Evolutionary conservation across 2,113 vertebrate species (phyloP).

Genomic region (Clarias batrachus): DNA sequence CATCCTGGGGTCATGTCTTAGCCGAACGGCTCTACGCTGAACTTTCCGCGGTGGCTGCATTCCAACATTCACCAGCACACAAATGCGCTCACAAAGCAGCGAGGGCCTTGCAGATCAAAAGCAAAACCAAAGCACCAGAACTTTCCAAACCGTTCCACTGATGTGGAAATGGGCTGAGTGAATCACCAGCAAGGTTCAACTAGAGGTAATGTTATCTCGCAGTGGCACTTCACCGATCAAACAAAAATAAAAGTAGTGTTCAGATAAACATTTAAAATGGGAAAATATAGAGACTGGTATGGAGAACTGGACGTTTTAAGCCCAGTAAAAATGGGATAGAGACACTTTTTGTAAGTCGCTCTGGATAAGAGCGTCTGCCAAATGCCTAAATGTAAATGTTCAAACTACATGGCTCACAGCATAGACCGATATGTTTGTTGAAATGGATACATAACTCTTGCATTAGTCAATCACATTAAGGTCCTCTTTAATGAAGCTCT

Average conservation of each 20-base stretch:
- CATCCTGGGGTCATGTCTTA: background rate
- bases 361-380: too few species aligned
- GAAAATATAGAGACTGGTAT: background rate
- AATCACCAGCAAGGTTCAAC: slow-evolving; percentile 6
- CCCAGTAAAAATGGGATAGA: background rate
- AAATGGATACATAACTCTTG: background rate
- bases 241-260: background rate
- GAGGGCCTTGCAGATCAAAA: background rate
- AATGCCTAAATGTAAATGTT: too few species aligned
- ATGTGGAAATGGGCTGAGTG: slow-evolving; percentile 2
- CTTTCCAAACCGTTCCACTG: background rate
- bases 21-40: background rate
- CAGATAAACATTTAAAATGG: background rate
- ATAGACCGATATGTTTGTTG: background rate
- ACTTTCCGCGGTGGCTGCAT: background rate
- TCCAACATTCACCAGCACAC: background rate
- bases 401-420: too few species aligned
- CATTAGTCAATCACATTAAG: background rate
- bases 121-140: background rate
- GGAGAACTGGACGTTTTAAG: background rate
- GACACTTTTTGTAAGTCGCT: too few species aligned
- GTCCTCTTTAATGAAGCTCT: background rate
- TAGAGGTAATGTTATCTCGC: background rate
- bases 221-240: background rate
- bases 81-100: background rate